Evolutionary conservation across 2,888 invertebrate species (phyloP), one percentile per base, ranked within the genome.

Genomic region (Leucophenga maculata): DNA sequence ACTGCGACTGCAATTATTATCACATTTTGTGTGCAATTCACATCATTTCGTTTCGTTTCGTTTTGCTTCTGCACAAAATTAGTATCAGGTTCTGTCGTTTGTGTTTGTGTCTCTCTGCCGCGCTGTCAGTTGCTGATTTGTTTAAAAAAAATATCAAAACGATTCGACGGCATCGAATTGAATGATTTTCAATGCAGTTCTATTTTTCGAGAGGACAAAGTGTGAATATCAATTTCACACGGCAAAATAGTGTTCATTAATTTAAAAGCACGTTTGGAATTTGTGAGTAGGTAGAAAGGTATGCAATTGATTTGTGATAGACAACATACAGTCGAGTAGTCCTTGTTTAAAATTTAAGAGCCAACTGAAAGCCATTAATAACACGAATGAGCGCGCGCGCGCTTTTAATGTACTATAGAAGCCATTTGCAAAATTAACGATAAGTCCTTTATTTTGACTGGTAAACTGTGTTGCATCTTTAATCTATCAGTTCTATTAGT

Each of bases 1-100:
- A n/a, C n/a, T n/a, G 39, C 39, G 1, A 39, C 46, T 71, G 62
- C 72, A 72, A 70, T 65, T 71, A 74, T 71, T 72, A 73, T 71
- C 72, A 70, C 69, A 71, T 74, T n/a, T 64, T 64, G 22, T 18
- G 26, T 26, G 18, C 9, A 32, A 50, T 54, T 20, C 54, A 18
- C 11, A 20, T 0, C 54, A 18, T 18, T 54, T 22, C 18, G 54
- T 54, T 39, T 8, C 39, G 11, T 39, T 39, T 22, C 18, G 54
- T 54, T 39, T 8, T 9, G 11, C 8, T 39, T 39, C 39, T 39
- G 39, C 39, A 39, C 8, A 8, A 8, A 39, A 11, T 39, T 39
- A 6, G 39, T 39, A 13, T 18, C 16, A 50, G 50, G n/a, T n/a
- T 50, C 50, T 50, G 13, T 16, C 4, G 50, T 18, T 50, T 50